A percentile compares a stretch with the other conserved stretches of the same genome.
Conservation (phyloP, 30 jellyfish, hydroid and myxozoan species). For the Pseudorhiza aurosa region DNA sequence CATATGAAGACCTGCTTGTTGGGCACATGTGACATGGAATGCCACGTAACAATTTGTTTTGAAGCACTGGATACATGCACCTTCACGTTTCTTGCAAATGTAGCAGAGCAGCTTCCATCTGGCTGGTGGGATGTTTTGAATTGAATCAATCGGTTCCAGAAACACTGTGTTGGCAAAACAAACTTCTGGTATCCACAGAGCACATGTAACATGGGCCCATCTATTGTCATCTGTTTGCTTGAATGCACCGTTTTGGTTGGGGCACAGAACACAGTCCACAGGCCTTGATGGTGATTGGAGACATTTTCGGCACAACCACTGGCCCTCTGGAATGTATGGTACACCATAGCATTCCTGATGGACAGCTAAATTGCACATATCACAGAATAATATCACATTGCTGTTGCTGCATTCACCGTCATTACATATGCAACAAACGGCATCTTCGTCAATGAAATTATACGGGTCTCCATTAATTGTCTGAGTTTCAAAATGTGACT, state of each 20-base stretch:
- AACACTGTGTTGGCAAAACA: conserved; percentile 98
- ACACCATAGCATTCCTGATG: conserved; percentile 99
- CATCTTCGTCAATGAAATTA: conserved; percentile 97
- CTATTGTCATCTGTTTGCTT: conserved; percentile 95
- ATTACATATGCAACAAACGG: conserved; percentile 97
- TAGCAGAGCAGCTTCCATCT: conserved; percentile 95
- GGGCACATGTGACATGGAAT: conserved; percentile 99
- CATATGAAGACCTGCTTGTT: conserved; percentile 96
- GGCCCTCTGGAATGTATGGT: conserved; percentile 99
- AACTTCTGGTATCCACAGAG: conserved; percentile 99
- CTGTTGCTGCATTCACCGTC: conserved; percentile 99
- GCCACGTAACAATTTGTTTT: conserved; percentile 95
- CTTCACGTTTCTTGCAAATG: conserved; percentile 92
- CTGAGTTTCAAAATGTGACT: conserved; percentile 96
- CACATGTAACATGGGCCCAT: conserved; percentile 99
- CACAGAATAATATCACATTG: conserved; percentile 95
- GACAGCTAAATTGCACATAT: conserved; percentile 98
- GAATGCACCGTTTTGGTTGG: conserved; percentile 96
- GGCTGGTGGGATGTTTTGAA: conserved; percentile 92
- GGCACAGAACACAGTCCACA: conserved; percentile 95
- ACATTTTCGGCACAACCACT: conserved; percentile 99
- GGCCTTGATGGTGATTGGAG: conserved; percentile 97
- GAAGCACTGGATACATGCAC: conserved; percentile 98
- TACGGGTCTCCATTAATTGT: conserved; percentile 96
- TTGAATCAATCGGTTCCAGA: conserved; percentile 98